Evolutionary conservation across 1,140 invertebrate genomes (phyloP).

Genomic region (Drosophila nebulosa): DNA sequence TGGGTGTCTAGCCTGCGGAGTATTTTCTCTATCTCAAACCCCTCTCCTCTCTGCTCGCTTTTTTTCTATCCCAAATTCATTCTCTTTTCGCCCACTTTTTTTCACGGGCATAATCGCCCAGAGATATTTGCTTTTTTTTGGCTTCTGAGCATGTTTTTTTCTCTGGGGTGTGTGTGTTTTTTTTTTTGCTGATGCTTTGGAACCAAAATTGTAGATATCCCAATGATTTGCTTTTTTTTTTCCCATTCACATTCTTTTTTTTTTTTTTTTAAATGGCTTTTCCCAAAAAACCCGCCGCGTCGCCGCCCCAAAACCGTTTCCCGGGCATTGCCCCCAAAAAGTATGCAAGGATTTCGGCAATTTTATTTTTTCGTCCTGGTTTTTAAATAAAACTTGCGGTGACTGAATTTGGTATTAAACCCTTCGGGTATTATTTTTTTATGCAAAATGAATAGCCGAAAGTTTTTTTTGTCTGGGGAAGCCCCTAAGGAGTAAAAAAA

Average conservation of each 20-base stretch:
- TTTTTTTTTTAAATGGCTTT: constrained; percentile 4
- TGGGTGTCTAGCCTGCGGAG: constrained; percentile 32
- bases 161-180: not conserved
- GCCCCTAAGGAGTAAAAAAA: too few relatives aligned
- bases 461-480: too few relatives aligned
- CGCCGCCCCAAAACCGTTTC: constrained; percentile 1
- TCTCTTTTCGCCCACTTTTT: constrained; percentile 18
- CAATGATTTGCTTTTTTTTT: constrained; percentile 48
- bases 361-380: not conserved
- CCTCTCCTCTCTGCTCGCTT: constrained; percentile 8
- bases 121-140: constrained; percentile 45
- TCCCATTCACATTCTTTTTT: constrained; percentile 12
- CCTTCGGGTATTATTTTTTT: not conserved
- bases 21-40: not conserved
- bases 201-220: constrained; percentile 74
- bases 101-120: constrained; percentile 62
- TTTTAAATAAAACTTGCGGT: not conserved
- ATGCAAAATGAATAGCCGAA: too few relatives aligned
- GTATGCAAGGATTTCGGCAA: constrained; percentile 6
- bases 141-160: constrained; percentile 9
- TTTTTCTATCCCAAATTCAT: not conserved
- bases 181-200: constrained; percentile 60
- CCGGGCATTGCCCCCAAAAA: constrained; percentile 27
- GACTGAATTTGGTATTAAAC: not conserved
- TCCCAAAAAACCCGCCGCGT: not conserved